Evolutionary conservation across 2,797 vertebrate species (phyloP).

Genomic region (Lophotriccus pileatus): DNA sequence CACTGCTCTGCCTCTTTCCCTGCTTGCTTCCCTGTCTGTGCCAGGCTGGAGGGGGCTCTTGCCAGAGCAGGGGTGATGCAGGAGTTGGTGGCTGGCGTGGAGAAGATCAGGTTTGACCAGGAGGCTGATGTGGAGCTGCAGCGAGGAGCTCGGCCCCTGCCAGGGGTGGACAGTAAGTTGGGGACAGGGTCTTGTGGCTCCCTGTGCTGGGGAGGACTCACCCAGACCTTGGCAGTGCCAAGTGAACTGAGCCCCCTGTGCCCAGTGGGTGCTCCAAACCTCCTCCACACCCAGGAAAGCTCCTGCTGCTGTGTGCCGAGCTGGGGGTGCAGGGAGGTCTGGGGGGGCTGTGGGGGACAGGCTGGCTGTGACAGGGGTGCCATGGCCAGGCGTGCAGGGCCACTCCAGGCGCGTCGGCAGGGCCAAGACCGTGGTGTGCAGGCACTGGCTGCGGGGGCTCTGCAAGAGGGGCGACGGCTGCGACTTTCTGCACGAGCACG

Average conservation of each 20-base stretch:
- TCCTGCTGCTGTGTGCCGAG: not conserved
- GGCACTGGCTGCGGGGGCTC: conserved; percentile 61
- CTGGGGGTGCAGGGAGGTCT: not conserved
- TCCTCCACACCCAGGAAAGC: not conserved
- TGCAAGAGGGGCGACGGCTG: conserved; percentile 35
- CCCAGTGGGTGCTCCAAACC: not conserved
- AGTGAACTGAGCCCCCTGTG: rapidly evolving
- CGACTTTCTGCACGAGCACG: conserved; percentile 27
- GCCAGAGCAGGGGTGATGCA: not conserved
- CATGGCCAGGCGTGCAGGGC: not conserved
- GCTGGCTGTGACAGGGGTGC: no score
- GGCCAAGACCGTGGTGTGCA: conserved; percentile 29
- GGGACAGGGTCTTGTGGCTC: not conserved
- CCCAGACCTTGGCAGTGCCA: not conserved
- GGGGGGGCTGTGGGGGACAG: not conserved
- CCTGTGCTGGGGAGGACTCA: not conserved
- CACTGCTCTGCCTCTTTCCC: not conserved
- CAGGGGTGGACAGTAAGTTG: conserved; percentile 50
- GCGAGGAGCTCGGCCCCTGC: not conserved
- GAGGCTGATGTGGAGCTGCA: conserved; percentile 44
- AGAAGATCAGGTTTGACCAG: conserved; percentile 36
- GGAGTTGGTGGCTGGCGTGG: conserved; percentile 50
- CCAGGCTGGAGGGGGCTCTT: not conserved
- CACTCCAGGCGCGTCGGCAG: not conserved
- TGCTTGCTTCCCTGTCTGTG: no score